These are phyloP conservation scores for Drosophila ustulata DNA, from an alignment of 2,888 invertebrate species.

Conservation along the genomic window DNA sequence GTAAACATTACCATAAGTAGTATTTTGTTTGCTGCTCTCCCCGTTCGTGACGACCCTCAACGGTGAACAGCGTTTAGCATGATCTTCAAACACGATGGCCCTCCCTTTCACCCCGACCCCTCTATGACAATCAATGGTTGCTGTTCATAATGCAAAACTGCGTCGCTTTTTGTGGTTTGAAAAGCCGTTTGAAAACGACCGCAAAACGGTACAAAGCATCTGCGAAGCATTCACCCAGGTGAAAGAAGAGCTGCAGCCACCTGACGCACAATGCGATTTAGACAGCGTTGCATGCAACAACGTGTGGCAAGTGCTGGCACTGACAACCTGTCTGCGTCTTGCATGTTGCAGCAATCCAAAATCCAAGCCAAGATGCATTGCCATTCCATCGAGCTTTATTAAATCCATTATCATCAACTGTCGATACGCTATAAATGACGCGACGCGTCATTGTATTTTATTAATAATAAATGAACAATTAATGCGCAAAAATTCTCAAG, in stretches of 20 bases:
- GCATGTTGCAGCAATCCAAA: constrained; percentile 36
- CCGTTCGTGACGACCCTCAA: constrained; percentile 69
- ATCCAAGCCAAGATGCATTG: constrained; percentile 12
- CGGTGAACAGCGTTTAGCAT: constrained; percentile 46
- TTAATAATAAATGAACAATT: constrained; percentile 19
- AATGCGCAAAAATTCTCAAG: constrained; percentile 17
- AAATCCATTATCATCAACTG: constrained; percentile 22
- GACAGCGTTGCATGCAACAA: constrained; percentile 33
- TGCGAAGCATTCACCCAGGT: constrained; percentile 63
- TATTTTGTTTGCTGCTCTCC: constrained; percentile 4
- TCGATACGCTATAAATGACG: not conserved
- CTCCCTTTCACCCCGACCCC: constrained; percentile 6
- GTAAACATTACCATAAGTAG: constrained; percentile 45
- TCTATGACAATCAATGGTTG: not conserved
- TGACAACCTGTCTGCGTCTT: constrained; percentile 16
- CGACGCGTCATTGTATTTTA: not conserved
- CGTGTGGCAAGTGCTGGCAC: constrained; percentile 44
- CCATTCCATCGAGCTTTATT: constrained; percentile 20
- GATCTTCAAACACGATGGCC: constrained; percentile 56
- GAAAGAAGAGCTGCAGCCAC: constrained; percentile 62
- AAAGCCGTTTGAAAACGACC: constrained; percentile 44
- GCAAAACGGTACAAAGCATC: constrained; percentile 51
- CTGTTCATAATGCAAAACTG: constrained; percentile 9
- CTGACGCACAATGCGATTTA: constrained; percentile 66
- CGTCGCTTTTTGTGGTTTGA: constrained; percentile 35